Percentiles rank a stretch among this genome's conserved stretches.
phyloP scores from a whole-genome alignment of 1,140 invertebrate genomes.

The Danaus plexippus region DNA sequence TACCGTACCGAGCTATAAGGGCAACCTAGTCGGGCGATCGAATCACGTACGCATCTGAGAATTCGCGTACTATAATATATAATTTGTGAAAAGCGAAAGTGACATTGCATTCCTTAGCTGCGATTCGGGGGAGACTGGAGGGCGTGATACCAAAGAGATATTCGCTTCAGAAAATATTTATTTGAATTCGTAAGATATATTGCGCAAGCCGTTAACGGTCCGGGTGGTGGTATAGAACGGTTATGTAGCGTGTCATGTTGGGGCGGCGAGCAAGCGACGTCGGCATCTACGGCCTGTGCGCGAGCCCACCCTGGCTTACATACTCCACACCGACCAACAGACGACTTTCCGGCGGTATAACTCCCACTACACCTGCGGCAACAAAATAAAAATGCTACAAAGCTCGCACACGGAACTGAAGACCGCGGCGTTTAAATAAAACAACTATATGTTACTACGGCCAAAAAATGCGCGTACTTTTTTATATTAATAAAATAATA shows the following conservation, averaged over 20 bases:
- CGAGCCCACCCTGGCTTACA: conserved; percentile 52
- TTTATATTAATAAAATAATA: conserved; percentile 12
- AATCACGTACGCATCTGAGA: conserved; percentile 57
- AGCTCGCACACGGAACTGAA: conserved; percentile 46
- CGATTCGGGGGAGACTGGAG: conserved; percentile 38
- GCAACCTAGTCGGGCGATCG: conserved; percentile 64
- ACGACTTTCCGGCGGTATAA: conserved; percentile 62
- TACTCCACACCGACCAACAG: conserved; percentile 65
- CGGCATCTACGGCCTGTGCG: conserved; percentile 48
- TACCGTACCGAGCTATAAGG: conserved; percentile 63
- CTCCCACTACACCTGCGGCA: conserved; percentile 70
- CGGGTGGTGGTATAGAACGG: conserved; percentile 38
- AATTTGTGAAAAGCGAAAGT: conserved; percentile 35
- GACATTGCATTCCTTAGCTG: conserved; percentile 65
- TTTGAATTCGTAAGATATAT: conserved; percentile 51
- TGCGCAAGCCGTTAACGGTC: conserved; percentile 55
- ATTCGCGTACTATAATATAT: conserved; percentile 40
- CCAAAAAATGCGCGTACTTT: conserved; percentile 14
- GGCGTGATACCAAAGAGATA: conserved; percentile 59
- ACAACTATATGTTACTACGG: conserved; percentile 32
- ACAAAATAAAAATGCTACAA: conserved; percentile 70
- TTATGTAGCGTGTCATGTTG: conserved; percentile 27
- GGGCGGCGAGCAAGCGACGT: conserved; percentile 27
- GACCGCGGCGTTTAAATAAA: conserved; percentile 50
- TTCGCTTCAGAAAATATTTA: conserved; percentile 60